A percentile compares a stretch with the other conserved stretches of the same genome.
Evolutionary conservation across 2,797 vertebrate species (phyloP).

Genomic region (Nyctibius grandis): DNA sequence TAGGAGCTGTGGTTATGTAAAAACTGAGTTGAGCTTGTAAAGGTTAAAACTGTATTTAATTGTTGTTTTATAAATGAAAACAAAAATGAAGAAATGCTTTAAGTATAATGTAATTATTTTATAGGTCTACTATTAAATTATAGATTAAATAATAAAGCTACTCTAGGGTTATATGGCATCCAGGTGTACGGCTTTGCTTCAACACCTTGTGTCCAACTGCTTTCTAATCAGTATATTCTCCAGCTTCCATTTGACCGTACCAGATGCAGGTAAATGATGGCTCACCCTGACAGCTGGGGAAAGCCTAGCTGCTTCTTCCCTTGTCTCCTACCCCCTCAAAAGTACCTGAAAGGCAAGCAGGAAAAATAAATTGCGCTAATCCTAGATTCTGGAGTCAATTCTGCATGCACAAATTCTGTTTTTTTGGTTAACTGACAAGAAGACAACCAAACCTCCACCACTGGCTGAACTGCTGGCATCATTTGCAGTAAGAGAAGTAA

Average conservation of each 20-base stretch:
- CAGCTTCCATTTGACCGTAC: background rate
- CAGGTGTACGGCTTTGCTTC: slow-evolving; percentile 36
- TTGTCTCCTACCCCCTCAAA: background rate
- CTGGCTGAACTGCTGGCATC: background rate
- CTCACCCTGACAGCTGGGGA: background rate
- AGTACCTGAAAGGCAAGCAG: background rate
- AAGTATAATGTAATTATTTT: slow-evolving; percentile 82
- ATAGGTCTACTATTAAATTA: slow-evolving; percentile 80
- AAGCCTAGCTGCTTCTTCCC: background rate
- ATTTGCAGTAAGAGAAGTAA: background rate
- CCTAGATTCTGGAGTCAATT: background rate
- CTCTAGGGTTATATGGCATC: slow-evolving; percentile 69
- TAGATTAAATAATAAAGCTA: slow-evolving; percentile 80
- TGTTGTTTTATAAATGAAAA: slow-evolving; percentile 78
- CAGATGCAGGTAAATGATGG: background rate
- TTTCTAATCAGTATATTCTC: background rate
- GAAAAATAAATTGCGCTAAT: background rate
- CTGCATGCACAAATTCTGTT: background rate
- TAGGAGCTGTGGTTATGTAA: slow-evolving; percentile 63
- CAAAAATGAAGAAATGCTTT: slow-evolving; percentile 75
- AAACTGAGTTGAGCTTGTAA: slow-evolving; percentile 72
- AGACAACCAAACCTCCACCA: background rate
- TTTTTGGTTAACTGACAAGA: background rate
- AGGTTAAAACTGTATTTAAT: slow-evolving; percentile 79
- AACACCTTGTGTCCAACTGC: background rate